Evolutionary conservation across 2,113 vertebrate species (phyloP).

Genomic region (Psilopsiagon aurifrons): DNA sequence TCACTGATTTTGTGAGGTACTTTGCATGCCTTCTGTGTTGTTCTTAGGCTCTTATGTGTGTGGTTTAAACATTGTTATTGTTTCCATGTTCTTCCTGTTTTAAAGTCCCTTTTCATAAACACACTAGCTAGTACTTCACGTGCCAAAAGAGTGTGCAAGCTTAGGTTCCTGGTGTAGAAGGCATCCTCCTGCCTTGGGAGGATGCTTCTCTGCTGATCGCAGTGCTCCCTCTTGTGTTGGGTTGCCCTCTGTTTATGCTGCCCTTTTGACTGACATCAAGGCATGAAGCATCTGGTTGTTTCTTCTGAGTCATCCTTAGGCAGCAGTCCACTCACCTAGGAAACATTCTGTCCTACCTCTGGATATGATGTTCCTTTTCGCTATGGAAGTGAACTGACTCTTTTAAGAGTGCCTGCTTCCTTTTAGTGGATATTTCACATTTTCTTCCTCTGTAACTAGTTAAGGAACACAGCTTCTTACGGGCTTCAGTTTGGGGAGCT

Average conservation of each 20-base stretch:
- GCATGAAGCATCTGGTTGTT: background rate
- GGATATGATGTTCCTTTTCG: background rate
- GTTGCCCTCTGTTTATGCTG: background rate
- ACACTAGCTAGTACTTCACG: background rate
- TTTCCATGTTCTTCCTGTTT: background rate
- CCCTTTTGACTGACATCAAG: background rate
- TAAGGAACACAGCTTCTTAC: background rate
- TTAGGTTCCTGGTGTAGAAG: background rate
- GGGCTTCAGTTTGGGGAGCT: background rate
- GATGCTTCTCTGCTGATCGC: fast-evolving
- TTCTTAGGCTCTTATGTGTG: background rate
- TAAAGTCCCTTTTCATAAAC: background rate
- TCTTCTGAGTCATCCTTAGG: background rate
- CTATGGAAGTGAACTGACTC: background rate
- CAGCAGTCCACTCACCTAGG: fast-evolving
- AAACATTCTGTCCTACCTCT: background rate
- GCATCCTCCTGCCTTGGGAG: fast-evolving
- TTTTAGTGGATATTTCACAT: background rate
- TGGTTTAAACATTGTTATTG: background rate
- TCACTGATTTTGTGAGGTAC: background rate
- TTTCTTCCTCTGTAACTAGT: background rate
- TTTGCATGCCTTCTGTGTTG: background rate
- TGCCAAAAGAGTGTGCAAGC: fast-evolving
- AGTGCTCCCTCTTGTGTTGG: background rate
- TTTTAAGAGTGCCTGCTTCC: background rate